Conservation (phyloP, 2,797 vertebrate genomes). For the Cossypha caffra region DNA sequence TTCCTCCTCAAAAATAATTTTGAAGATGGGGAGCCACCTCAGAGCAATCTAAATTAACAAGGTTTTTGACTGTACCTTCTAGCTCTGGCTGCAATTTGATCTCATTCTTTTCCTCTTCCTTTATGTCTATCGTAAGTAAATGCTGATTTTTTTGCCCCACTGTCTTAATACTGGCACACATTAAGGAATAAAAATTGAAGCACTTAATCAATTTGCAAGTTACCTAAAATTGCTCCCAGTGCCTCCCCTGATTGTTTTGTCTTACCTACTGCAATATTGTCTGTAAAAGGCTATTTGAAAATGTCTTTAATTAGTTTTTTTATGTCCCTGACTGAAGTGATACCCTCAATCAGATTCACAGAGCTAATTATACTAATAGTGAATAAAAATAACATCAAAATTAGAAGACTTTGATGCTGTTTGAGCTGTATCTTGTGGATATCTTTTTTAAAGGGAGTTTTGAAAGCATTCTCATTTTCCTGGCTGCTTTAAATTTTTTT, state of each 20-base stretch:
- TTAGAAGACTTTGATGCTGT: background rate
- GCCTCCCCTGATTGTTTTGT: rapidly evolving
- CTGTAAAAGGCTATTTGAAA: background rate
- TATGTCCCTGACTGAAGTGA: background rate
- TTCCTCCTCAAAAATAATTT: slow-evolving; percentile 51
- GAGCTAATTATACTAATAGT: background rate
- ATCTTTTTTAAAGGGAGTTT: background rate
- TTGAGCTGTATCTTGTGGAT: background rate
- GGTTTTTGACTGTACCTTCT: background rate
- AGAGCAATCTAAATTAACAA: slow-evolving; percentile 23
- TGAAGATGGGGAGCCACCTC: background rate
- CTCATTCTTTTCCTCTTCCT: background rate
- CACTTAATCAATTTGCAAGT: background rate
- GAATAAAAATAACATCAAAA: background rate
- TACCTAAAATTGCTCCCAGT: background rate
- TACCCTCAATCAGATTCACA: background rate
- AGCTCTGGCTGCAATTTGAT: background rate
- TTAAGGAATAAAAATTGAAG: background rate
- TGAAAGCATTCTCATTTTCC: background rate
- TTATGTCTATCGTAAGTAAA: background rate
- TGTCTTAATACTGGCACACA: background rate
- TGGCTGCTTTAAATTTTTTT: background rate
- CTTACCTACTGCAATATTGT: background rate
- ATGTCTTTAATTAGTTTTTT: background rate
- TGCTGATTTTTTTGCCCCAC: background rate